These are phyloP conservation scores for Schlechtendalia chinensis DNA, from an alignment of 1,140 invertebrate genomes.

Conservation along the genomic window DNA sequence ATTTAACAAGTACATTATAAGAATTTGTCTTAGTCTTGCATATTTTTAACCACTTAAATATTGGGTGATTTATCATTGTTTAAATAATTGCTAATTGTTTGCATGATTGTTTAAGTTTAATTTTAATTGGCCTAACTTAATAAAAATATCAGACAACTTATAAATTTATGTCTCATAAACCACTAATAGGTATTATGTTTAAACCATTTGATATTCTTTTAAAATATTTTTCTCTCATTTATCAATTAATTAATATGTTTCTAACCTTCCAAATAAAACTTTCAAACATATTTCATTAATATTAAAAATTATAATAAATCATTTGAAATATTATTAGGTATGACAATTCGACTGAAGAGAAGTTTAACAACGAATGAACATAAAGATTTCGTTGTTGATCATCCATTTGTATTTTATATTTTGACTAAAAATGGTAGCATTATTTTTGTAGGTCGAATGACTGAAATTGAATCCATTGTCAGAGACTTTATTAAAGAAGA, in stretches of 20 bases:
- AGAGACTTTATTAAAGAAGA: neutral
- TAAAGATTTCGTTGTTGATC: slow-evolving; percentile 29
- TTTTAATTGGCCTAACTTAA: neutral
- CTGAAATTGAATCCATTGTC: neutral
- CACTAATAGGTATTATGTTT: neutral
- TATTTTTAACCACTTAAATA: neutral
- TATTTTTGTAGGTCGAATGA: slow-evolving; percentile 41
- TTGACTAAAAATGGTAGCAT: neutral
- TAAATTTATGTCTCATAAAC: neutral
- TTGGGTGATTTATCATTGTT: neutral
- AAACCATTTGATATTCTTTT: neutral
- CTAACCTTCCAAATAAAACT: neutral
- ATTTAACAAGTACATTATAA: neutral
- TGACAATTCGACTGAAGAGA: slow-evolving; percentile 8
- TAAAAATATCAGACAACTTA: neutral
- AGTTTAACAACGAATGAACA: neutral
- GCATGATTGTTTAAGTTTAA: slow-evolving; percentile 17
- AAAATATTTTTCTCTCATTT: neutral
- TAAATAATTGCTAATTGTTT: neutral
- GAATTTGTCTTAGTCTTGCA: neutral
- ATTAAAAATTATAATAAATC: neutral
- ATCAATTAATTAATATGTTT: neutral
- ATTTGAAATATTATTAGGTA: slow-evolving; percentile 27
- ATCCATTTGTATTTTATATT: slow-evolving; percentile 33
- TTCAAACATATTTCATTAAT: neutral